Conservation (phyloP, 1,140 invertebrate species). For the Nomia melanderi region DNA sequence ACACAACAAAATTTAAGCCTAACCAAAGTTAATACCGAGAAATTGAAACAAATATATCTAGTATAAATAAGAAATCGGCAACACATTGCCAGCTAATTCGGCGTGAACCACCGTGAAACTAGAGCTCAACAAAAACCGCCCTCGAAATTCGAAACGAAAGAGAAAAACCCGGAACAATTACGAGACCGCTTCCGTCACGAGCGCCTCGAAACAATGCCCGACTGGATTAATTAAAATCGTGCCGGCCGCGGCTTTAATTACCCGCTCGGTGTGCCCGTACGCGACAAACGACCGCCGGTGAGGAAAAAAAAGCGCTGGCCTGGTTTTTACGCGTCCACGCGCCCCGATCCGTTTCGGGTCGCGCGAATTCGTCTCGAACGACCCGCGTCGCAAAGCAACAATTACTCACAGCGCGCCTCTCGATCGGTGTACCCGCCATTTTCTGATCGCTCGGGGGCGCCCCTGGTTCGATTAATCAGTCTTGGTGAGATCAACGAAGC, state of each 20-base stretch:
- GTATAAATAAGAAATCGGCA: too few relatives aligned
- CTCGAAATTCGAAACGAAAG: too few relatives aligned
- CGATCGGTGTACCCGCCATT: constrained; percentile 16
- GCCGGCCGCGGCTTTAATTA: neutral
- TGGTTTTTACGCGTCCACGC: constrained; percentile 8
- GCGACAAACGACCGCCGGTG: neutral
- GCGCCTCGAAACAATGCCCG: neutral
- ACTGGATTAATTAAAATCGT: constrained; percentile 2
- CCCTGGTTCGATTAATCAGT: constrained; percentile 38
- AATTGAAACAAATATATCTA: too few relatives aligned
- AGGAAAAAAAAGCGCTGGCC: neutral
- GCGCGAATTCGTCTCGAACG: neutral
- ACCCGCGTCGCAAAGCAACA: constrained; percentile 3
- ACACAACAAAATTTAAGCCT: too few relatives aligned
- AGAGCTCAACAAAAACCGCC: too few relatives aligned
- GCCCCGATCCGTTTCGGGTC: constrained; percentile 18
- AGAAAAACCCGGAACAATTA: neutral
- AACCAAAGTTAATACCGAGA: too few relatives aligned
- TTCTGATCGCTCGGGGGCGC: constrained; percentile 29
- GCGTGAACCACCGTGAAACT: too few relatives aligned
- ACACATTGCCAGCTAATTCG: too few relatives aligned
- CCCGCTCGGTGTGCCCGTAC: neutral
- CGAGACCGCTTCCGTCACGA: neutral
- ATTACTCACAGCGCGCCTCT: neutral
- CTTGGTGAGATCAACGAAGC: constrained; percentile 1